Evolutionary conservation across 2,888 invertebrate genomes (phyloP).

Genomic region (Drosophila emarginata): DNA sequence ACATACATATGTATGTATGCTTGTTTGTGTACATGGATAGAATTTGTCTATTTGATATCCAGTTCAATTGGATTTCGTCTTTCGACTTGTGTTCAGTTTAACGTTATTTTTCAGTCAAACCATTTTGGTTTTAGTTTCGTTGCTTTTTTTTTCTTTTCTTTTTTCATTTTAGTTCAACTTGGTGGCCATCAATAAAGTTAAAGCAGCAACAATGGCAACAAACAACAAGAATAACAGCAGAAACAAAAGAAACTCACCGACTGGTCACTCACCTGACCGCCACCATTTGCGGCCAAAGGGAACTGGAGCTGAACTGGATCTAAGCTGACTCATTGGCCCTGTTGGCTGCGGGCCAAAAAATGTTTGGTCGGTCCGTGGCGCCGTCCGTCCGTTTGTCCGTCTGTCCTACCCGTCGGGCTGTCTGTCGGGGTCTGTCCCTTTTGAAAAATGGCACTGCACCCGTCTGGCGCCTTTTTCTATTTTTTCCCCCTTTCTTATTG

Average conservation of each 20-base stretch:
- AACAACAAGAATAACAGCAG: not conserved
- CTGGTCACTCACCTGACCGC: conserved; percentile 41
- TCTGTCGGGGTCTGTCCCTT: conserved; percentile 36
- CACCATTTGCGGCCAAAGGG: conserved; percentile 8
- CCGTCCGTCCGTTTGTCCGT: conserved; percentile 20
- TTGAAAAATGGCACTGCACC: conserved; percentile 48
- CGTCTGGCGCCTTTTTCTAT: conserved; percentile 41
- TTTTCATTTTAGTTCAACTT: not conserved
- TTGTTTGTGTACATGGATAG: not conserved
- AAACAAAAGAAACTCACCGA: conserved; percentile 11
- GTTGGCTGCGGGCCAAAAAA: conserved; percentile 27
- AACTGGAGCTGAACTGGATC: not conserved
- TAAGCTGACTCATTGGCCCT: conserved; percentile 15
- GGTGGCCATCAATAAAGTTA: conserved; percentile 21
- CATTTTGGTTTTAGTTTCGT: conserved; percentile 11
- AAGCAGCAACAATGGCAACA: conserved; percentile 19
- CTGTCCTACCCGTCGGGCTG: conserved; percentile 12
- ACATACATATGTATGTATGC: not conserved
- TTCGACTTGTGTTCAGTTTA: not conserved
- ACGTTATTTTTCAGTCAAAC: conserved; percentile 14
- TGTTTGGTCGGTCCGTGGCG: conserved; percentile 20
- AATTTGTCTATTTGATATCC: conserved; percentile 6
- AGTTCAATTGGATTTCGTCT: conserved; percentile 4
- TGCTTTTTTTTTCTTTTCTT: not conserved
- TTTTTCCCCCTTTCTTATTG: conserved; percentile 21